A percentile compares a stretch with the other conserved stretches of the same genome.
These are phyloP conservation scores for Slavum lentiscoides DNA, from an alignment of 2,888 invertebrate species.

Conservation along the genomic window DNA sequence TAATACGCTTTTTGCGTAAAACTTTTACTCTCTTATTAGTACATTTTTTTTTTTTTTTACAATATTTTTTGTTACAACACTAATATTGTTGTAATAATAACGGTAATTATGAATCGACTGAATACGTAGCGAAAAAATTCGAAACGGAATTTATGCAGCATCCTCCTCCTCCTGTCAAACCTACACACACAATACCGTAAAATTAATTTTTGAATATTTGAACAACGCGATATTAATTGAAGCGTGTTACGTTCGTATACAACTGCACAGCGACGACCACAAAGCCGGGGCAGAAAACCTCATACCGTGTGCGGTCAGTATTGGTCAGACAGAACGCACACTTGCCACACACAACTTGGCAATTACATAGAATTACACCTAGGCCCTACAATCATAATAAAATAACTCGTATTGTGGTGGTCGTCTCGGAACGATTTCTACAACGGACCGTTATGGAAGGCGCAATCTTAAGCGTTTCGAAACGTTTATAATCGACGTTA, in stretches of 20 bases:
- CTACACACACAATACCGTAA: background rate
- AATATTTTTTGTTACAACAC: no score
- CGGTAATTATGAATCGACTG: no score
- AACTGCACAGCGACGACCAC: no score
- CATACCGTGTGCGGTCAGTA: slow-evolving; percentile 14
- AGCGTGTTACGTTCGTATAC: background rate
- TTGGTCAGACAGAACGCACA: slow-evolving; percentile 10
- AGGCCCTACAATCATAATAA: slow-evolving; percentile 6
- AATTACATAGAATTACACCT: slow-evolving; percentile 32
- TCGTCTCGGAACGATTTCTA: slow-evolving; percentile 1
- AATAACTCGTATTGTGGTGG: slow-evolving; percentile 12
- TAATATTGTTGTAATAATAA: no score
- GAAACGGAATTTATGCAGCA: background rate
- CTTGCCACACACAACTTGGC: slow-evolving; percentile 8
- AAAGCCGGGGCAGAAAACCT: background rate
- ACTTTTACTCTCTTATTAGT: no score
- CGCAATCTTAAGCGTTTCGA: background rate
- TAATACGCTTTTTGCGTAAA: no score
- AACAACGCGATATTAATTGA: slow-evolving; percentile 37
- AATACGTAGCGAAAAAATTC: background rate
- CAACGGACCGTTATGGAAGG: background rate
- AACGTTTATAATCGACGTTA: no score
- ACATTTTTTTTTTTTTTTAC: no score
- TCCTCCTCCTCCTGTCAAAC: background rate
- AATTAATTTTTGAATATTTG: slow-evolving; percentile 41